These are phyloP conservation scores for Marasmarcha lunaedactyla DNA, from an alignment of 2,888 invertebrate genomes.

Conservation along the genomic window DNA sequence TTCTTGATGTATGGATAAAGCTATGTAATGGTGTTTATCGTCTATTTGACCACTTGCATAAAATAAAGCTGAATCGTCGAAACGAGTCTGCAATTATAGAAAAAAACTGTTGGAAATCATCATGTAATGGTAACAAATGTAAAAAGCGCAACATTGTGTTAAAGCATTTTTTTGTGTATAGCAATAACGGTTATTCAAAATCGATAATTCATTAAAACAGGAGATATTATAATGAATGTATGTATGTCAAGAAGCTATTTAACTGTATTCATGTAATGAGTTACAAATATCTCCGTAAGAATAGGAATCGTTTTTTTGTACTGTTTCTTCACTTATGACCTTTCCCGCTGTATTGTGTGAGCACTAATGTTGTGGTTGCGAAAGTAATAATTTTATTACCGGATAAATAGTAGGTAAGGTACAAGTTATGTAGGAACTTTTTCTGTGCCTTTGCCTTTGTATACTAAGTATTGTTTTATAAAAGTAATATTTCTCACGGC, in stretches of 20 bases:
- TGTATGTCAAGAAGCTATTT: constrained; percentile 1
- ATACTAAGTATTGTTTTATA: background rate
- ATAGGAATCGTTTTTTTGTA: background rate
- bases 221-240: background rate
- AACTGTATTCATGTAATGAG: background rate
- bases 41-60: constrained; percentile 94
- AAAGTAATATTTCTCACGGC: background rate
- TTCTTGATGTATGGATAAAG: constrained; percentile 85
- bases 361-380: background rate
- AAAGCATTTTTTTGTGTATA: background rate
- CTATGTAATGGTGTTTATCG: constrained; percentile 90
- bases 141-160: too few species aligned
- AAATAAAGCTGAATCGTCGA: constrained; percentile 91
- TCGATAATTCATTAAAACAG: background rate
- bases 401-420: background rate
- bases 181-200: background rate
- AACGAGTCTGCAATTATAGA: constrained; percentile 78
- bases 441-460: background rate
- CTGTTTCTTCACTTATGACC: constrained; percentile 1
- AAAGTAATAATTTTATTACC: background rate
- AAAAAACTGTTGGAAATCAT: too few species aligned
- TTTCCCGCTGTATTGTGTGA: background rate
- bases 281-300: background rate
- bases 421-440: background rate
- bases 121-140: too few species aligned